Conservation (phyloP, 2,888 invertebrate species). For the Erebia aethiops region DNA sequence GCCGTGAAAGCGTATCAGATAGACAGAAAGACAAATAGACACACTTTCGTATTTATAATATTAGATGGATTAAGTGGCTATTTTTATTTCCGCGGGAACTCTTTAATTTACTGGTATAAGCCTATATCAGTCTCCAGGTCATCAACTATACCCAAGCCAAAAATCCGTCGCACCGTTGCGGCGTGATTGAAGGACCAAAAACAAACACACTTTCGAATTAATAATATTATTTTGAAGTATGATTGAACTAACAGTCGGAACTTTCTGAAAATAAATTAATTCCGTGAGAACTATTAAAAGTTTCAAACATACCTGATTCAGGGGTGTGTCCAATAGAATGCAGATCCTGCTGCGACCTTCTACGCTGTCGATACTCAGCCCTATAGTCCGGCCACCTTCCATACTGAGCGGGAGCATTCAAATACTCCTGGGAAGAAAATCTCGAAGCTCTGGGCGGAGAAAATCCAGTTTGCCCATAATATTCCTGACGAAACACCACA, state of each 20-base stretch:
- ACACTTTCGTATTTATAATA: no score
- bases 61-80: no score
- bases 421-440: constrained; percentile 78
- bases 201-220: no score
- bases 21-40: no score
- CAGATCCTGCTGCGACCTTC: constrained; percentile 78
- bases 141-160: no score
- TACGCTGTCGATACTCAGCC: constrained; percentile 72
- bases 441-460: constrained; percentile 71
- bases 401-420: constrained; percentile 72
- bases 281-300: neutral
- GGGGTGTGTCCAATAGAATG: constrained; percentile 72
- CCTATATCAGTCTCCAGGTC: no score
- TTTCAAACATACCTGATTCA: constrained; percentile 65
- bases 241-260: neutral
- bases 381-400: constrained; percentile 75
- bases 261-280: neutral
- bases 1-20: no score
- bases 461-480: constrained; percentile 69
- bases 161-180: no score
- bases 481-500: constrained; percentile 74
- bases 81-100: no score
- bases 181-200: no score
- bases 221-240: no score
- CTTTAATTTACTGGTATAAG: no score